Base-by-base conservation (phyloP, 2,797 vertebrate species). In the Delichon dasypus region DNA sequence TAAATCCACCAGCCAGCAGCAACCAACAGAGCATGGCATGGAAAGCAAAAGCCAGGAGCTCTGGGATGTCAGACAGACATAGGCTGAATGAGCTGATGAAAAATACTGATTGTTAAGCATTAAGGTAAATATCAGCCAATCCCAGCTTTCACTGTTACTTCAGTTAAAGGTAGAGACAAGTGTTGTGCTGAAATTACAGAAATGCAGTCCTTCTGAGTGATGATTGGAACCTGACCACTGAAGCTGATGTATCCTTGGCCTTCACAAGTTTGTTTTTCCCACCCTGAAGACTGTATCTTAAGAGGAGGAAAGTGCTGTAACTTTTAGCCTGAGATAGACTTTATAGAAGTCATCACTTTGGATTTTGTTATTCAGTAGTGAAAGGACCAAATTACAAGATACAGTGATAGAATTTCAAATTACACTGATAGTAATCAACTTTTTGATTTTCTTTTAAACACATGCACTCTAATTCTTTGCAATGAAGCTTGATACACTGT, bases 141-240 rank as follows among this genome's bases (percentile, higher is more conserved):
- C 8, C 30, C 30, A 60, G 13, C 0, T 71, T 76, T 54, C 50
- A 36, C 53, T 1, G 0, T 67, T 48, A 64, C 3, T 13, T 66
- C 51, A 72, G 4, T 42, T 80, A 79, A 50, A 85, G 36, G 17
- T 38, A 48, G 10, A 72, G 62, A 61, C 0, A 0, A 74, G 30
- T 27, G 23, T 42, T 71, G n/a, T 36, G n/a, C 13, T 65, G 65
- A 77, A 92, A 81, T 42, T n/a, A 76, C 27, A 80, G 53, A 83
- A 88, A 85, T 68, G 36, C 45, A 54, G 42, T 47, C 47, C 13
- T 82, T 68, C 18, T 40, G 17, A 42, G 42, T 32, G 48, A 67
- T 17, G n/a, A 58, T 16, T 75, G 16, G 11, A 90, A 89, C 10
- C 2, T 11, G 4, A 21, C 4, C 11, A 13, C 16, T 55, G 36